Conservation (phyloP, 1,140 invertebrate species). For the Cecropterus lyciades region DNA sequence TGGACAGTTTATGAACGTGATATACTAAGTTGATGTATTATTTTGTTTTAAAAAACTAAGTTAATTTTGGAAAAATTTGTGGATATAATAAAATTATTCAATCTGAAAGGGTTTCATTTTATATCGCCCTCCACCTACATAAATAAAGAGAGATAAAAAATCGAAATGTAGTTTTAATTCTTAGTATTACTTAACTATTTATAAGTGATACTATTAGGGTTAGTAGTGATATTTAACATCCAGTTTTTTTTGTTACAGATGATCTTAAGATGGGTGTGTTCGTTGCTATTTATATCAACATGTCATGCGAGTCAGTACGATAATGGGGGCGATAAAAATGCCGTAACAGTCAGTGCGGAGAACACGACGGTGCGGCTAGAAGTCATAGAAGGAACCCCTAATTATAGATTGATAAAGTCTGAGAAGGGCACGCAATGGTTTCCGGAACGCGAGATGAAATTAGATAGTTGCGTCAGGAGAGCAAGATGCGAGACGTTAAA, state of each 20-base stretch:
- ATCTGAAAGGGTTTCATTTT: constrained; percentile 79
- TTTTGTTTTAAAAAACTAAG: constrained; percentile 40
- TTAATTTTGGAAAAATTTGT: constrained; percentile 54
- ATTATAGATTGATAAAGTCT: constrained; percentile 82
- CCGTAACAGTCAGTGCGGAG: constrained; percentile 55
- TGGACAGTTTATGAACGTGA: constrained; percentile 36
- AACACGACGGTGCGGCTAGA: constrained; percentile 71
- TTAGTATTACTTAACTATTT: constrained; percentile 48
- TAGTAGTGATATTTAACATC: constrained; percentile 44
- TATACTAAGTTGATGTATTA: constrained; percentile 32
- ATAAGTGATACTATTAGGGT: constrained; percentile 31
- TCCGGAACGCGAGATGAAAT: constrained; percentile 81
- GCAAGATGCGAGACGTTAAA: constrained; percentile 88
- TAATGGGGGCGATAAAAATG: constrained; percentile 66
- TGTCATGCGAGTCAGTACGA: constrained; percentile 66
- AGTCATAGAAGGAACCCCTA: constrained; percentile 82
- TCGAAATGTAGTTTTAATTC: constrained; percentile 79
- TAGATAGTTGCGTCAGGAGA: constrained; percentile 85
- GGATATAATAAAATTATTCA: constrained; percentile 62
- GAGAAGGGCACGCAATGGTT: constrained; percentile 85
- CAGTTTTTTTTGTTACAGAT: constrained; percentile 76
- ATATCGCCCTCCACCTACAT: constrained; percentile 66
- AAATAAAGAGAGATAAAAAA: constrained; percentile 77
- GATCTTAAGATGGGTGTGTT: constrained; percentile 55
- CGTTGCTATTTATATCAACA: constrained; percentile 46